phyloP scores from a whole-genome alignment of 2,797 vertebrate genomes.

The Uromys caudimaculatus region DNA sequence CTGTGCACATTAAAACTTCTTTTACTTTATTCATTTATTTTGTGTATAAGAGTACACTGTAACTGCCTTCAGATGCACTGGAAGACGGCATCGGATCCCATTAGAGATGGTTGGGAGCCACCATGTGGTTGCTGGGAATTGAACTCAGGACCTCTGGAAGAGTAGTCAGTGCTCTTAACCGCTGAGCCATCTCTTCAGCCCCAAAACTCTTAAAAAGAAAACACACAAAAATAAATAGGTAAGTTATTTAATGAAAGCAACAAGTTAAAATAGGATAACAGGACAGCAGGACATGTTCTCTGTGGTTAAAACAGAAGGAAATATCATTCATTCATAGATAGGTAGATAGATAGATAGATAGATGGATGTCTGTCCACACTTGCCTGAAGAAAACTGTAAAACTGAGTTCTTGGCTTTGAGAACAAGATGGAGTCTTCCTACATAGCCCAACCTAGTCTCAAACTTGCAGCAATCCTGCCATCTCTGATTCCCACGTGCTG shows the following conservation, averaged over 20 bases:
- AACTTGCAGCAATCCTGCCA: background rate
- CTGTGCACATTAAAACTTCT: background rate
- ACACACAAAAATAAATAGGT: background rate
- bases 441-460: background rate
- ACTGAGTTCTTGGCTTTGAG: background rate
- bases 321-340: too few relatives aligned
- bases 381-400: constrained; percentile 16
- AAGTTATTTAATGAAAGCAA: background rate
- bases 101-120: background rate
- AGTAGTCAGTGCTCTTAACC: background rate
- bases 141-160: background rate
- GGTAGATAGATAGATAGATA: too few relatives aligned
- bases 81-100: background rate
- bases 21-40: background rate
- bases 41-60: background rate
- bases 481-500: background rate
- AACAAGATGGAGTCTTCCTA: background rate
- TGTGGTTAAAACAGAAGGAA: background rate
- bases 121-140: background rate
- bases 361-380: background rate
- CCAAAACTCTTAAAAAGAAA: background rate
- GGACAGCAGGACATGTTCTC: background rate
- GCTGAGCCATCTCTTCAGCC: background rate
- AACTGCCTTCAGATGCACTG: background rate
- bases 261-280: background rate